Percentiles rank a stretch among this genome's conserved stretches.
These are phyloP conservation scores for Epizoanthus illoricatus DNA, from an alignment of 92 coral and sea anemone genomes.

Conservation along the genomic window DNA sequence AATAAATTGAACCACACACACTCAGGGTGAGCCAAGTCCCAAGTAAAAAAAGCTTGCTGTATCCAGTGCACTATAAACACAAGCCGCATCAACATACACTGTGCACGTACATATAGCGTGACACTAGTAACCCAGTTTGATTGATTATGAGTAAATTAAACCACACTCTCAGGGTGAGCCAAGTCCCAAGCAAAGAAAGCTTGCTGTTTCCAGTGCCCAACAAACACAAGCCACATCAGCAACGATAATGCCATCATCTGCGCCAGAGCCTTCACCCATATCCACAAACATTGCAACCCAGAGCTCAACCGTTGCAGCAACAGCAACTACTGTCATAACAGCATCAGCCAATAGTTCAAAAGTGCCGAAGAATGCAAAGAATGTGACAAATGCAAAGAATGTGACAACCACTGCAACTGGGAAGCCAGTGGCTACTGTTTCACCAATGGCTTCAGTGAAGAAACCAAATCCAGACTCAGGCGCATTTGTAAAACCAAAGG, in stretches of 20 bases:
- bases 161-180: conserved; percentile 57
- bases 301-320: conserved; percentile 29
- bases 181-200: conserved; percentile 59
- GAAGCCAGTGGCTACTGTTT: conserved; percentile 64
- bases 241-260: conserved; percentile 1
- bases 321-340: conserved; percentile 34
- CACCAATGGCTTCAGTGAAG: conserved; percentile 58
- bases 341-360: conserved; percentile 36
- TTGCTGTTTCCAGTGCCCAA: conserved; percentile 27
- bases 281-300: conserved; percentile 19
- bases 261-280: conserved; percentile 18
- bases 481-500: conserved; percentile 36
- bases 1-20: too few species aligned
- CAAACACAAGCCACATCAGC: background rate
- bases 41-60: conserved; percentile 54
- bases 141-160: too few species aligned
- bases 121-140: too few species aligned
- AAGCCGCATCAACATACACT: background rate
- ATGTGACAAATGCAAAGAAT: conserved; percentile 41
- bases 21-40: conserved; percentile 67
- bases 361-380: conserved; percentile 35
- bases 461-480: conserved; percentile 15
- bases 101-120: too few species aligned
- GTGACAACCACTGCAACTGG: conserved; percentile 36
- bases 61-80: conserved; percentile 1